Evolutionary conservation across 2,113 vertebrate species (phyloP).

Genomic region (Anoura caudifer): DNA sequence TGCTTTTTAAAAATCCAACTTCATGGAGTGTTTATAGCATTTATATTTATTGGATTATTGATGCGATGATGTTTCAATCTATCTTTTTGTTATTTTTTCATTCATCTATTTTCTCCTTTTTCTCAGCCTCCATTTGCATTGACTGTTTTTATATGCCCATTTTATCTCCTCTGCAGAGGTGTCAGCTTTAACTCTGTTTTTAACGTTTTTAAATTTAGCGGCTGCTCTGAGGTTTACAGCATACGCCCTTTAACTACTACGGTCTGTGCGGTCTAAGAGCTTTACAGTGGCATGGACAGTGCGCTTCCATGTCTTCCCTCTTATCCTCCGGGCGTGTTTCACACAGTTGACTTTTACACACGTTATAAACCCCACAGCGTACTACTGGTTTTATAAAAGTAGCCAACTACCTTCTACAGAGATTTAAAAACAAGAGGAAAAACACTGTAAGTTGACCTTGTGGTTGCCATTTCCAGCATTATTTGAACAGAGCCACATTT

Average conservation of each 20-base stretch:
- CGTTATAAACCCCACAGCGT: neutral
- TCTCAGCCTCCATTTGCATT: neutral
- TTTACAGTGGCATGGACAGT: neutral
- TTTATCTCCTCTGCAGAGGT: neutral
- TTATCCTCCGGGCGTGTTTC: neutral
- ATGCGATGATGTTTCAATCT: neutral
- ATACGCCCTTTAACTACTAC: neutral
- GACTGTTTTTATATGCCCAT: neutral
- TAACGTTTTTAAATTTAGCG: neutral
- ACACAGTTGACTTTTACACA: neutral
- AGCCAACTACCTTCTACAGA: neutral
- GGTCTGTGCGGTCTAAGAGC: neutral
- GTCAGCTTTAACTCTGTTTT: neutral
- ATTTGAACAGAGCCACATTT: neutral
- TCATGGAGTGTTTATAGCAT: neutral
- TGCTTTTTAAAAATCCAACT: neutral
- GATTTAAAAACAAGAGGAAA: neutral
- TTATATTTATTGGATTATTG: neutral
- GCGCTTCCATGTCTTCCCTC: neutral
- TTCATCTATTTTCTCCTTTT: neutral
- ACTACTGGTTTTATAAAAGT: neutral
- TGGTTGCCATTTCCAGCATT: neutral
- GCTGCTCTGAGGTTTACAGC: neutral
- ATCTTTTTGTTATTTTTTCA: neutral
- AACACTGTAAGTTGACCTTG: neutral